Evolutionary conservation across 2,797 vertebrate genomes (phyloP), one percentile per base, ranked within the genome.

Genomic region (Taenioides sp.): DNA sequence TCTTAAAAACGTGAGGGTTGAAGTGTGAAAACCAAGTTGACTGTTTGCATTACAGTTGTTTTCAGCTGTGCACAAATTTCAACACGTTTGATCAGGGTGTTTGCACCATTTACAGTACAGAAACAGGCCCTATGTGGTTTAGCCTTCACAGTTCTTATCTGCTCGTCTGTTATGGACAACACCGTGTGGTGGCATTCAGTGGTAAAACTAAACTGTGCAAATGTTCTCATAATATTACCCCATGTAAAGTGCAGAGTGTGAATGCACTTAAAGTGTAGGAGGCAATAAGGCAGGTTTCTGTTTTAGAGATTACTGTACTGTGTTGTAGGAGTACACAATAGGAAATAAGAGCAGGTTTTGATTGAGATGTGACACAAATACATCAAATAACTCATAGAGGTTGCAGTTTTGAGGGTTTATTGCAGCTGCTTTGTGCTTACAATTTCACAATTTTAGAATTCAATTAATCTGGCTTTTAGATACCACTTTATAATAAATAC

Each of bases 91-190:
- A 62, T 43, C 2, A 4, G 31, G 25, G 18, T 7, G 7, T 62
- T 58, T 76, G 66, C 58, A 60, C 2, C 58, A 57, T 65, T 86
- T 82, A 74, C 75, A 47, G 82, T 73, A 73, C 77, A 80, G 20
- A 61, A 31, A 72, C 60, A 12, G 1, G 7, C 23, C 2, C 1
- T 0, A 7, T 52, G 58, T 31, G 25, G 25, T 60, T 60, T 60
- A 17, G 1, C 58, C 7, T 28, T 7, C 28, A 16, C 14, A 31
- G 5, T 7, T 18, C 7, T 10, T 11, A 34, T 61, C 18, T 4
- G 16, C 17, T 7, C 28, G 4, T 59, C 14, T 59, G 4, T 16
- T 23, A 4, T 25, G 60, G 67, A 9, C 6, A 70, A 52, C 2
- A 0, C 5, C 1, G 18, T 67, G 54, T 66, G 52, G 34, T 7